Percentiles rank a stretch among this genome's conserved stretches.
phyloP scores from a whole-genome alignment of 2,888 invertebrate genomes.

The Stratiomys singularior region DNA sequence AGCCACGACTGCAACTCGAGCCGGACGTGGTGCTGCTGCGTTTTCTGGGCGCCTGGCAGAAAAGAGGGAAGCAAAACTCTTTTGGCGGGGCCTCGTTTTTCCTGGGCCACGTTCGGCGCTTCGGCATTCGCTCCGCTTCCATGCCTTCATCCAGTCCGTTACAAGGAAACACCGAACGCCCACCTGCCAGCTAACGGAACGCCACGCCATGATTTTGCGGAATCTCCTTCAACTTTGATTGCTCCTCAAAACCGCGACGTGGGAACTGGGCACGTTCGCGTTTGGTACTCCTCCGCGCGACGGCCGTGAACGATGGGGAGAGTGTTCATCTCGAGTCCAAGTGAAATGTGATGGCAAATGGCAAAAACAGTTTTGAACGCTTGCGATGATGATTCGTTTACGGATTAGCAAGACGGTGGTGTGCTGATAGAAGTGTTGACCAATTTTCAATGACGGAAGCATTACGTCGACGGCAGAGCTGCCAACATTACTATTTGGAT shows the following conservation, averaged over 20 bases:
- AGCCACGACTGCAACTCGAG: constrained; percentile 7
- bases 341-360: too few species aligned
- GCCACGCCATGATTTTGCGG: neutral
- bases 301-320: neutral
- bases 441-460: too few species aligned
- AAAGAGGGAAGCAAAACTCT: constrained; percentile 66
- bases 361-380: too few species aligned
- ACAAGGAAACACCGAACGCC: constrained; percentile 42
- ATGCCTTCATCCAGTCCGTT: constrained; percentile 32
- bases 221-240: constrained; percentile 13
- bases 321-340: too few species aligned
- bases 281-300: neutral
- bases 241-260: neutral
- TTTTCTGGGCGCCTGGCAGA: constrained; percentile 62
- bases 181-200: constrained; percentile 38
- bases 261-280: constrained; percentile 8
- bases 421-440: too few species aligned
- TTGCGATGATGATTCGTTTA: too few species aligned
- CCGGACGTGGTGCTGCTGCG: constrained; percentile 46
- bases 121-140: constrained; percentile 44
- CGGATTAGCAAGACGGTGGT: too few species aligned
- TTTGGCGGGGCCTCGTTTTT: constrained; percentile 67
- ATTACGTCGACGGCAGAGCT: too few species aligned
- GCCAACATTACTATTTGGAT: too few species aligned
- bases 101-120: constrained; percentile 56